Evolutionary conservation across 2,113 vertebrate species (phyloP), one percentile per base, ranked within the genome.

Genomic region (Onychostoma macrolepis): DNA sequence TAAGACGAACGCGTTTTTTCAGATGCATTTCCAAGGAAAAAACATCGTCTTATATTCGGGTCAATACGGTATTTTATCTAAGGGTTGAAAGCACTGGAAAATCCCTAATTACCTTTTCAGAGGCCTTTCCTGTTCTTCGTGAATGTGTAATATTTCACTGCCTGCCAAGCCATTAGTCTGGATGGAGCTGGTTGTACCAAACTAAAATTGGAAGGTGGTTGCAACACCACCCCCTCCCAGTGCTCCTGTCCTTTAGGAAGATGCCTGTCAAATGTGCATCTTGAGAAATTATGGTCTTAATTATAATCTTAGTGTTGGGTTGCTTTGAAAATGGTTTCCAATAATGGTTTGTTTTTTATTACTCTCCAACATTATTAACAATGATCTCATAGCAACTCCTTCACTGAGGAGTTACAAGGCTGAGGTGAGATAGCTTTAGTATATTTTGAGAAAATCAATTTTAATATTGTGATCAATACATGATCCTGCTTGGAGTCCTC

Each of bases 371-470:
- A 91, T 91, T 77, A 90, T 91, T 90, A 91, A 81, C 85, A 91
- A 91, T 91, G 88, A 90, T 92, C 33, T 78, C 50, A 86, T 76
- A 78, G 88, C 45, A 33, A 71, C 74, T 85, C 67, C 33, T 63
- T 56, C 77, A 67, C 3, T 69, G 72, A 82, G 81, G 84, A 90
- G 83, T 85, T 80, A 87, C 89, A 72, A 74, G 84, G 75, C 78
- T 71, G 81, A 71, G 28, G 80, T 69, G 63, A 79, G 74, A 36
- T 45, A 82, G 83, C 89, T 84, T 45, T 58, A 87, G 84, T 90
- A 84, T 72, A 92, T 89, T 89, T 91, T 87, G 87, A 91, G 74
- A 89, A 92, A 92, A 93, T 94, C 91, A 1, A 94, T 95, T 90
- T 93, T 92, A 92, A 93, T 90, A 83, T 90, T 76, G 77, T 88